Evolutionary conservation across 2,113 vertebrate species (phyloP), one percentile per base, ranked within the genome.

Genomic region (Zingel zingel): DNA sequence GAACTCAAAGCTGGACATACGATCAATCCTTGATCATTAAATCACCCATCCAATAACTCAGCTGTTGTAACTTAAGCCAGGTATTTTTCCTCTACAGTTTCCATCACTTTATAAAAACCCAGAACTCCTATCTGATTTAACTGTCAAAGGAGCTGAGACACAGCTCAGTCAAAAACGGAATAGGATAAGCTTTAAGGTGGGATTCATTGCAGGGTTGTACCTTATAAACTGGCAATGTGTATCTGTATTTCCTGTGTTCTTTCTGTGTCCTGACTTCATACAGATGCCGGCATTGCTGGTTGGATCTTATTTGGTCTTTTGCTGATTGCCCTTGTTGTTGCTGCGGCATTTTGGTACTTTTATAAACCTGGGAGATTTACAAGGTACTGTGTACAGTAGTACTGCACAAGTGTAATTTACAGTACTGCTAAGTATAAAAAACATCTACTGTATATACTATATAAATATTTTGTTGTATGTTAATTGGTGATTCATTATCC

Each of bases 221-320:
- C 1, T 58, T 1, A 27, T 18, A 27, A 47, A 43, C 16, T 57
- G 53, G 1, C 12, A 6, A 23, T 47, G 18, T 66, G 1, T 15
- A 45, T 43, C 8, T 21, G 4, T n/a, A 16, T 16, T 27, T 53
- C 7, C 12, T 70, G 3, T 30, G 1, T 61, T 65, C 18, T 23
- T 39, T 77, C 11, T 83, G 13, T 80, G 19, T 69, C 27, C 30
- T 65, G 25, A 77, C 21, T 33, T 12, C 7, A 48, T 43, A 2
- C 30, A 92, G 88, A 1, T 69, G 0, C 0, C 15, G 57, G 27
- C 64, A 0, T 0, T 6, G 1, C 0, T 27, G 47, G 58, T 72
- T 86, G 80, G 86, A 9, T 1, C 15, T 2, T 81, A 6, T 83
- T 88, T 25, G 0, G 6, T 5, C 0, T 91, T 54, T 43, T 43